These are phyloP conservation scores for Drosophila hamatofila DNA, from an alignment of 2,888 invertebrate species.

Conservation along the genomic window DNA sequence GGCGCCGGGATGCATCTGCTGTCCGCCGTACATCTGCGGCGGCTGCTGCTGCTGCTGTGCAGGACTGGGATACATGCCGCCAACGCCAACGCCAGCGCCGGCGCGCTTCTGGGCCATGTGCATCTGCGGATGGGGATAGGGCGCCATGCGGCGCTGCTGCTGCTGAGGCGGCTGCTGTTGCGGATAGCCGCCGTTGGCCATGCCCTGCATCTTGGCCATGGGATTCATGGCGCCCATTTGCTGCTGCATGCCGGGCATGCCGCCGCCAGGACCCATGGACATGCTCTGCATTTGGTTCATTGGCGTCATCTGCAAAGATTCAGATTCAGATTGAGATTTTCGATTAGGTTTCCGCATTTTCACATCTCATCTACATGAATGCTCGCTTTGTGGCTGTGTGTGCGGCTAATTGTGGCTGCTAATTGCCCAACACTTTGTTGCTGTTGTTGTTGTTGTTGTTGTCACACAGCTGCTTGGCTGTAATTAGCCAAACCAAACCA, in stretches of 20 bases:
- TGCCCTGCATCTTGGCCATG: constrained; percentile 87
- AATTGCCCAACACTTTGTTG: constrained; percentile 52
- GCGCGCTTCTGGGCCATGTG: constrained; percentile 91
- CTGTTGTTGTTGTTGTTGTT: constrained; percentile 37
- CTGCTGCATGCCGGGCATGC: constrained; percentile 84
- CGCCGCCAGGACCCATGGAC: constrained; percentile 87
- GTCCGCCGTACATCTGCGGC: constrained; percentile 82
- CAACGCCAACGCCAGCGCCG: constrained; percentile 56
- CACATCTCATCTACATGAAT: constrained; percentile 2
- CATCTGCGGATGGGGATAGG: constrained; percentile 94
- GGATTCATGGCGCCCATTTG: constrained; percentile 88
- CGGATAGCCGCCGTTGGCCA: constrained; percentile 87
- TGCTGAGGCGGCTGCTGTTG: constrained; percentile 85
- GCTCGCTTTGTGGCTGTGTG: constrained; percentile 9
- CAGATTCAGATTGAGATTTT: constrained; percentile 22
- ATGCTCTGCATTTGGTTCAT: constrained; percentile 91
- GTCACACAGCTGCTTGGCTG: constrained; percentile 44
- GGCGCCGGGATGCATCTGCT: constrained; percentile 82
- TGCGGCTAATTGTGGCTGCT: constrained; percentile 33
- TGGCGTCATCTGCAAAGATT: constrained; percentile 87
- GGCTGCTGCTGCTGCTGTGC: constrained; percentile 85
- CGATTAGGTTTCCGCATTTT: not conserved
- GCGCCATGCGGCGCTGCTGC: constrained; percentile 89
- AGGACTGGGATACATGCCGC: constrained; percentile 86
- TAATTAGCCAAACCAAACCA: constrained; percentile 35